Evolutionary conservation across 2,797 vertebrate genomes (phyloP).

Genomic region (Setipinna tenuifilis): DNA sequence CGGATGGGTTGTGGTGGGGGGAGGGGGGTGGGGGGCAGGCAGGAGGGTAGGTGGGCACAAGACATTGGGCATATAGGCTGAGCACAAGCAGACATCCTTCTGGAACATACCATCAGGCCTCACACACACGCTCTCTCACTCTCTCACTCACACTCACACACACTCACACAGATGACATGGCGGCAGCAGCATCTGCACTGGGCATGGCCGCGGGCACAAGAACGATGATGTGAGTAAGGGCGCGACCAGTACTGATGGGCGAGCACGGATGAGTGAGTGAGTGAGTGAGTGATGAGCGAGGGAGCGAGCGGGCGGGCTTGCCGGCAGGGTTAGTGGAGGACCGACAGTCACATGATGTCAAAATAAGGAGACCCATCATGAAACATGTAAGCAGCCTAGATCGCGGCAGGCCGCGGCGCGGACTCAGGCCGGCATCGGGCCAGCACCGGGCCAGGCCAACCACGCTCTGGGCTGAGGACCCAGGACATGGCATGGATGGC

Average conservation of each 20-base stretch:
- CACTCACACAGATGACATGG: background rate
- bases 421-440: background rate
- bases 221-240: background rate
- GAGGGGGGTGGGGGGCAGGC: background rate
- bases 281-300: background rate
- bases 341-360: background rate
- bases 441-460: background rate
- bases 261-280: too few relatives aligned
- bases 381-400: background rate
- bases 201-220: background rate
- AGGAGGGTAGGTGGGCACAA: background rate
- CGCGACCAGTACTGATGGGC: background rate
- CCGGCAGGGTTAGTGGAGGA: background rate
- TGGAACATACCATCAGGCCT: too few relatives aligned
- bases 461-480: background rate
- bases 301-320: background rate
- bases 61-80: background rate
- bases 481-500: slow-evolving; percentile 29
- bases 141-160: background rate
- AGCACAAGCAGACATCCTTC: background rate
- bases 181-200: background rate
- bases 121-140: background rate
- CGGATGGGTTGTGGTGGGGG: background rate
- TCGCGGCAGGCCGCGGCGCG: background rate
- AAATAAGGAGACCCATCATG: background rate